phyloP scores from a whole-genome alignment of 2,888 invertebrate species.

The Thymelicus sylvestris region DNA sequence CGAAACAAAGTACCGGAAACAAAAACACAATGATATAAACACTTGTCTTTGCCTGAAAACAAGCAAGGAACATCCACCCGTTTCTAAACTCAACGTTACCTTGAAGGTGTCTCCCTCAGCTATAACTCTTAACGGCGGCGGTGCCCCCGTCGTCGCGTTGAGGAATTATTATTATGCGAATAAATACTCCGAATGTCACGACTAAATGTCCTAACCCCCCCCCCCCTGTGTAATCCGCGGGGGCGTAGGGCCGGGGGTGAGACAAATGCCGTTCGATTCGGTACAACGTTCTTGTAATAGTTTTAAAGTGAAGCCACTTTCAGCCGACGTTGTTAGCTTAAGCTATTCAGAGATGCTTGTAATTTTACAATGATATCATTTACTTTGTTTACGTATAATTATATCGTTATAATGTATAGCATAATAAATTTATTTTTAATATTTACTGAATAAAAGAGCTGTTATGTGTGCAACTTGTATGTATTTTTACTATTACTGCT shows the following conservation, averaged over 20 bases:
- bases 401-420: too few species aligned
- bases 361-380: background rate
- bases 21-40: slow-evolving; percentile 20
- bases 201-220: slow-evolving; percentile 83
- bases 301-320: slow-evolving; percentile 60
- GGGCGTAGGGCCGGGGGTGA: slow-evolving; percentile 43
- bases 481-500: too few species aligned
- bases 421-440: too few species aligned
- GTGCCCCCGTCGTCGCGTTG: slow-evolving; percentile 79
- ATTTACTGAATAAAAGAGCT: too few species aligned
- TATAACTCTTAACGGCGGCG: slow-evolving; percentile 78
- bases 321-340: slow-evolving; percentile 4
- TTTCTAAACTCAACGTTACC: slow-evolving; percentile 61
- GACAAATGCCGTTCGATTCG: slow-evolving; percentile 63
- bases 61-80: slow-evolving; percentile 55
- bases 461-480: too few species aligned
- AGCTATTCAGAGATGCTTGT: slow-evolving; percentile 1
- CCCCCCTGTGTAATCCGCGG: slow-evolving; percentile 63
- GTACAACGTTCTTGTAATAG: slow-evolving; percentile 59
- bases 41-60: slow-evolving; percentile 1
- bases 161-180: slow-evolving; percentile 88
- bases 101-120: slow-evolving; percentile 77
- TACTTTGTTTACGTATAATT: background rate
- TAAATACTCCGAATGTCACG: slow-evolving; percentile 87
- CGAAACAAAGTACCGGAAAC: background rate